Evolutionary conservation across 2,888 invertebrate genomes (phyloP).

Genomic region (Arge pagana): DNA sequence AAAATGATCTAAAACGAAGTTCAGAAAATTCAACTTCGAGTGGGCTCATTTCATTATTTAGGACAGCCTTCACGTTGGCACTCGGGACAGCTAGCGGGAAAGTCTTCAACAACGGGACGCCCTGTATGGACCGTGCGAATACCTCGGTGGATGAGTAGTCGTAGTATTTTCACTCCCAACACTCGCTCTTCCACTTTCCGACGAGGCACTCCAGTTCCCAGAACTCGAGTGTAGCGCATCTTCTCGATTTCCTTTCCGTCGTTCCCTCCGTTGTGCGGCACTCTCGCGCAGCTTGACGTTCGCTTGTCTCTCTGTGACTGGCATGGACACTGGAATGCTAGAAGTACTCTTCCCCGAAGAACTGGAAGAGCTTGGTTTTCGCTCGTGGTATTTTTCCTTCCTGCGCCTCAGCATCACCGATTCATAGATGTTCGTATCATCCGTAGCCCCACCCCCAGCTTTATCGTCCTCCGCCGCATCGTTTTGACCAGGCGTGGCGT

Average conservation of each 20-base stretch:
- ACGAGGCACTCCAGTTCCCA: conserved; percentile 95
- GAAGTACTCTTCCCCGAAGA: conserved; percentile 53
- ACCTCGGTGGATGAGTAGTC: conserved; percentile 61
- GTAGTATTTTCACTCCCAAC: conserved; percentile 82
- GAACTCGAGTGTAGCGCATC: conserved; percentile 88
- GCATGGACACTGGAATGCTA: conserved; percentile 47
- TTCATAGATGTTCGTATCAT: conserved; percentile 70
- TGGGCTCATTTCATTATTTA: no score
- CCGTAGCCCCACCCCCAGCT: conserved; percentile 32
- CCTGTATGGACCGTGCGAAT: no score
- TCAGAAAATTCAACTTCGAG: not conserved
- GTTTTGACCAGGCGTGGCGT: conserved; percentile 14
- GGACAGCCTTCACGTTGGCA: no score
- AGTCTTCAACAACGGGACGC: no score
- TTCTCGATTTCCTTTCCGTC: conserved; percentile 69
- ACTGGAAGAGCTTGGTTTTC: conserved; percentile 79
- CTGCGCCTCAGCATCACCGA: conserved; percentile 69
- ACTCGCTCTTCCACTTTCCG: conserved; percentile 84
- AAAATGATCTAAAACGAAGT: not conserved
- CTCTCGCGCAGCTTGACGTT: conserved; percentile 79
- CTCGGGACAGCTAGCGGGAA: no score
- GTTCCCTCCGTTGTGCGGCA: conserved; percentile 71
- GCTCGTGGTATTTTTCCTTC: conserved; percentile 74
- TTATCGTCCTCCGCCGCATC: conserved; percentile 27
- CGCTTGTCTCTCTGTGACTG: conserved; percentile 41